Evolutionary conservation across 2,113 vertebrate species (phyloP).

Genomic region (Antigone vipio): DNA sequence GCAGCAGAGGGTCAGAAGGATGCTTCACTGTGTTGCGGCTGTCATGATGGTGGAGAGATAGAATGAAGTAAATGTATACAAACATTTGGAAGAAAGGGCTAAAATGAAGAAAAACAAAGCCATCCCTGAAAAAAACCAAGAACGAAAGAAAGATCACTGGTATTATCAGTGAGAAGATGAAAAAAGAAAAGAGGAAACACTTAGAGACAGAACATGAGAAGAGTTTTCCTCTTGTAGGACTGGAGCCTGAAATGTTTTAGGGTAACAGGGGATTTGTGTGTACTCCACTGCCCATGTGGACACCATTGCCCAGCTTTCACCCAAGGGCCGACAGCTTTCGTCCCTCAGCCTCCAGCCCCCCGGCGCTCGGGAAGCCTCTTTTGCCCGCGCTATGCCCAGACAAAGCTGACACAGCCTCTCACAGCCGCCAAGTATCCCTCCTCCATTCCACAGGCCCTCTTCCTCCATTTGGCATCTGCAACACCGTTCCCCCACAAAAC

Average conservation of each 20-base stretch:
- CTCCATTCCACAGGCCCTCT: not conserved
- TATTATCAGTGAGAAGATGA: not conserved
- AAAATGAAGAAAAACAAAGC: not conserved
- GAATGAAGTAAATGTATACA: not conserved
- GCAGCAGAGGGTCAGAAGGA: not conserved
- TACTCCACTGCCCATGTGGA: not conserved
- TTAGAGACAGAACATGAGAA: not conserved
- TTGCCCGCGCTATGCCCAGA: fast-evolving
- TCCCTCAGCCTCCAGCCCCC: not conserved
- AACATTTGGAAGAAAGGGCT: not conserved
- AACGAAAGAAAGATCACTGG: not conserved
- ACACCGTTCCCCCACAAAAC: not conserved
- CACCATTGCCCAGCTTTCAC: not conserved
- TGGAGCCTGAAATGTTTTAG: not conserved
- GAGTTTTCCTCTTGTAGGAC: not conserved
- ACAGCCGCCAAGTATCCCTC: not conserved
- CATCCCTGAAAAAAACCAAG: not conserved
- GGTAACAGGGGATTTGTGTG: not conserved
- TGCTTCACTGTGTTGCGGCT: not conserved
- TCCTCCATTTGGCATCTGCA: not conserved
- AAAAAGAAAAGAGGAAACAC: not conserved
- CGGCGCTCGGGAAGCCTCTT: fast-evolving
- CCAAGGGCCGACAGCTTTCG: not conserved
- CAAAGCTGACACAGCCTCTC: not conserved
- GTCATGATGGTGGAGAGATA: not conserved